Base-by-base conservation (phyloP, 2,113 vertebrate genomes). In the Dasypus novemcinctus region DNA sequence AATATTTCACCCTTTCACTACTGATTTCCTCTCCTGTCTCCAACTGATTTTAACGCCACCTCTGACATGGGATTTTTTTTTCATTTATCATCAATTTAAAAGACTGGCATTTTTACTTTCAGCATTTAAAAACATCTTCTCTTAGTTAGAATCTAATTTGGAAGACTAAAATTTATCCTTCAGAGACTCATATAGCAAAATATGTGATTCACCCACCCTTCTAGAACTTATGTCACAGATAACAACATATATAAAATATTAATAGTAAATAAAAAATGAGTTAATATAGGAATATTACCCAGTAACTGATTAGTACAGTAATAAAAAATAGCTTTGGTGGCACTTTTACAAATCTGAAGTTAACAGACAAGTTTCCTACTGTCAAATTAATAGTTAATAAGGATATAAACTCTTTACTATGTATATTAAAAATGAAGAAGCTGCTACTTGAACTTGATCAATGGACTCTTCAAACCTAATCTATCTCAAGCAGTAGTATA, bases 101-200 rank as follows among this genome's bases (percentile, higher is more conserved):
- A 41, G 18, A 64, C 71, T 61, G n/a, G 3, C 21, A 74, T 68
- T 83, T 96, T 78, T 63, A 87, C n/a, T 68, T 91, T 76, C 0
- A 71, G 7, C 29, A 96, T 81, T 91, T 87, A 82, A 91, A 93
- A 87, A 52, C 18, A 87, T 49, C 46, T 93, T 93, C 61, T 82
- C 23, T 49, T 49, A 87, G n/a, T 18, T 91, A 10, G 23, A 82
- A 82, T 83, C 75, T 87, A 79, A 64, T 84, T 83, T 66, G 57
- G 54, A 72, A 90, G 75, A 87, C 15, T n/a, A 18, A 68, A 36
- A 46, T 75, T 94, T 94, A 94, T 79, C 54, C 38, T 78, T 46
- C 46, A 82, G 43, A 61, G 36, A 33, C 54, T 72, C 80, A 79
- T 54, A 79, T 1, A 72, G 13, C 23, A 94, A 83, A 94, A 63